Evolutionary conservation across 1,140 invertebrate species (phyloP), one percentile per base, ranked within the genome.

Genomic region (Nilaparvata lugens): DNA sequence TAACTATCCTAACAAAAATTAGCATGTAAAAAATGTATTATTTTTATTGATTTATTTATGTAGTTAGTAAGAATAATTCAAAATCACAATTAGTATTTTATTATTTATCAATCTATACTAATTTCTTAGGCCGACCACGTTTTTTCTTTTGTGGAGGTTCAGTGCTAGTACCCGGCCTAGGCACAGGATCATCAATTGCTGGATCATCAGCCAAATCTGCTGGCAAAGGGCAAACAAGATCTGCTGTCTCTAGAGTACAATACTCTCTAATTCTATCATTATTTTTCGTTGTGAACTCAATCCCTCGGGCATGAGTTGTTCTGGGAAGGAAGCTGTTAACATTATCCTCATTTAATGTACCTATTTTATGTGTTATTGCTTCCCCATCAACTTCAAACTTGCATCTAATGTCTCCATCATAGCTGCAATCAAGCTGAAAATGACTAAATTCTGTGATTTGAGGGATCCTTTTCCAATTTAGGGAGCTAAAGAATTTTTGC

Each of bases 221-320:
- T 6, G 52, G 52, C 14, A 24, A 21, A 19, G 52, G 52, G 13
- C 3, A 53, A 6, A 18, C 19, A n/a, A 53, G 2, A 13, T 53
- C 52, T 19, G 43, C 9, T 19, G 40, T 42, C 14, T 58, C 38
- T 16, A 6, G 4, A 23, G 16, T 21, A 42, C 43, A 52, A 53
- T 52, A 59, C 42, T 59, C 23, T 28, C 42, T 19, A 25, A 52
- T 59, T 13, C 24, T 59, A 2, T 59, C 52, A 28, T 52, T 53
- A 31, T 59, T 53, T 23, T 6, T n/a, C 28, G 53, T 59, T 25
- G 43, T 52, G 23, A 31, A 13, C 14, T 59, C 14, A 48, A 24
- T 53, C 42, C 48, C 11, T 31, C 21, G 7, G 25, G 25, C 58
- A 19, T 25, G 52, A 19, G n/a, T 52, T 21, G 16, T 3, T 14